These are phyloP conservation scores for Aphelocoma californica DNA, from an alignment of 2,797 vertebrate genomes.

Conservation along the genomic window DNA sequence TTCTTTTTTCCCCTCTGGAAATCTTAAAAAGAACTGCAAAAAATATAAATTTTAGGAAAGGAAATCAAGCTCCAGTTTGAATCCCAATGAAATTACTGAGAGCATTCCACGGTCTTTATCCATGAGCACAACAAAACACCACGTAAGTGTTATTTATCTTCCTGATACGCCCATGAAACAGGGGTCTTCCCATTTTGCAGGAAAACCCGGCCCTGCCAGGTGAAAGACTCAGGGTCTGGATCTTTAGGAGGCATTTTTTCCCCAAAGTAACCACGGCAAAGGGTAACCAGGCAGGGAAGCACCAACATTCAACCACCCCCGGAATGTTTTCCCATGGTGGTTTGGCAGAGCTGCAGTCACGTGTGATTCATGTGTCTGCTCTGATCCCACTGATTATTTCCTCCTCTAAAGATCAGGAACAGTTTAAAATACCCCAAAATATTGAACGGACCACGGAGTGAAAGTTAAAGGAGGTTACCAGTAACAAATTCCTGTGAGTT, in stretches of 20 bases:
- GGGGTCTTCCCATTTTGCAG: background rate
- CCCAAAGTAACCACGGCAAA: background rate
- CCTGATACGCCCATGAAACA: background rate
- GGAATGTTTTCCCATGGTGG: background rate
- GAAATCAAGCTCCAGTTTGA: conserved; percentile 15
- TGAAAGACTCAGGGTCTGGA: background rate
- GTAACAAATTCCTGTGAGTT: background rate
- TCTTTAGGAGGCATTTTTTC: background rate
- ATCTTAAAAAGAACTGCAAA: background rate
- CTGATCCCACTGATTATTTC: background rate
- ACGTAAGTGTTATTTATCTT: background rate
- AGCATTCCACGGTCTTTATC: background rate
- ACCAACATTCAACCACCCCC: background rate
- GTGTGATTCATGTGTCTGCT: background rate
- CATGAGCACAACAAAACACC: background rate
- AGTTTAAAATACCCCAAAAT: background rate
- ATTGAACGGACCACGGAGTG: background rate
- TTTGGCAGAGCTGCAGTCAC: background rate
- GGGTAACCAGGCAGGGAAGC: background rate
- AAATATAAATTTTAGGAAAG: conserved; percentile 31
- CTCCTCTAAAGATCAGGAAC: background rate
- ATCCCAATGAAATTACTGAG: background rate
- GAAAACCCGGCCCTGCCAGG: background rate
- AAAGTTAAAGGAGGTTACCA: background rate
- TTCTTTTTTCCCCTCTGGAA: background rate